These are phyloP conservation scores for Siniperca knerii DNA, from an alignment of 2,113 vertebrate genomes.

Conservation along the genomic window DNA sequence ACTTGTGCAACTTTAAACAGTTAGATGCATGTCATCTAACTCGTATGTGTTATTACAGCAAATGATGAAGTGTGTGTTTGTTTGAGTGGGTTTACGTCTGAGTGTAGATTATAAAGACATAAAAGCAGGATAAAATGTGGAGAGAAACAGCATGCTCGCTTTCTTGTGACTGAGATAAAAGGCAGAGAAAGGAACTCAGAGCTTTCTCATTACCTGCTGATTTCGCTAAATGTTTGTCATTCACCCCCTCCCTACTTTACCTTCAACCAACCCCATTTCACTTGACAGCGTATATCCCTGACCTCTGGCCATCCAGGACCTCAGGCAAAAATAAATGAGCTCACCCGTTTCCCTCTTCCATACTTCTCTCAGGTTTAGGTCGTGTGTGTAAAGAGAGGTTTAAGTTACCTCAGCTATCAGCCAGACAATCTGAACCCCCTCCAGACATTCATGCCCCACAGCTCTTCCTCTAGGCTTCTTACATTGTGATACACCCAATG, in stretches of 20 bases:
- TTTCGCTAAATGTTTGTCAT: slow-evolving; percentile 42
- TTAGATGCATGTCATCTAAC: slow-evolving; percentile 42
- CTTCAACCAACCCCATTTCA: slow-evolving; percentile 32
- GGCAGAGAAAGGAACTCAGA: slow-evolving; percentile 29
- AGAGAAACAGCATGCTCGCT: neutral
- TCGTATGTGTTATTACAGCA: slow-evolving; percentile 40
- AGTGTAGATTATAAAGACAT: slow-evolving; percentile 32
- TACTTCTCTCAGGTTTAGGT: slow-evolving; percentile 20
- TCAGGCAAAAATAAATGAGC: slow-evolving; percentile 67
- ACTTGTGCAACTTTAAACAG: slow-evolving; percentile 45
- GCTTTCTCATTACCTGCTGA: slow-evolving; percentile 61
- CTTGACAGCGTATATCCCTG: slow-evolving; percentile 47
- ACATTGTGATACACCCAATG: neutral
- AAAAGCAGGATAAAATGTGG: neutral
- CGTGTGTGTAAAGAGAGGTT: slow-evolving; percentile 20
- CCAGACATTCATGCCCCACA: neutral
- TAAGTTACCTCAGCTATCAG: slow-evolving; percentile 38
- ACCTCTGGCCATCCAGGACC: slow-evolving; percentile 50
- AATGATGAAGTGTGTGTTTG: slow-evolving; percentile 51
- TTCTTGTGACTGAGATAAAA: slow-evolving; percentile 31
- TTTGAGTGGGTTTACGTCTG: slow-evolving; percentile 48
- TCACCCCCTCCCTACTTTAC: neutral
- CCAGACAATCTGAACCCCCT: slow-evolving; percentile 25
- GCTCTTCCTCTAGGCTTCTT: slow-evolving; percentile 7
- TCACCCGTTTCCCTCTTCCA: slow-evolving; percentile 28